A percentile compares a stretch with the other conserved stretches of the same genome.
These are phyloP conservation scores for Paraescarpia echinospica DNA, from an alignment of 1,140 invertebrate genomes.

Conservation along the genomic window DNA sequence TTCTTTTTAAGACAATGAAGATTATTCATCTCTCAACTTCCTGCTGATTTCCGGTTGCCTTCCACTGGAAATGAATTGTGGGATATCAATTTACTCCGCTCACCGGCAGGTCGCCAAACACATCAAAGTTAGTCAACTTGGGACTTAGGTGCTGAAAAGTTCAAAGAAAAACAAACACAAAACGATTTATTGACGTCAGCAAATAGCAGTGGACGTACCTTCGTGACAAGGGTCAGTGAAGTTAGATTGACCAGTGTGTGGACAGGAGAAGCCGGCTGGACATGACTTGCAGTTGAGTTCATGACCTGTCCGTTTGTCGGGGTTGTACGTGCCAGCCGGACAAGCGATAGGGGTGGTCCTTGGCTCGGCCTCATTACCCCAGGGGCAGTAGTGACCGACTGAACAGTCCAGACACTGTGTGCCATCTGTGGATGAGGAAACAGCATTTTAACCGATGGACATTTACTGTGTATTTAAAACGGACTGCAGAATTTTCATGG, in stretches of 20 bases:
- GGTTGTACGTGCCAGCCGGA: constrained; percentile 48
- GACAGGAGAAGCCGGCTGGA: constrained; percentile 44
- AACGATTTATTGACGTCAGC: neutral
- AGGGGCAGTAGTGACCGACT: constrained; percentile 49
- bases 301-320: constrained; percentile 40
- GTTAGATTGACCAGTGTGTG: constrained; percentile 40
- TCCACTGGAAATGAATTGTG: too few species aligned
- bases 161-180: neutral
- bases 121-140: too few species aligned
- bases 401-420: constrained; percentile 44
- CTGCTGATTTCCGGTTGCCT: too few species aligned
- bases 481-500: neutral
- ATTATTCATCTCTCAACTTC: too few species aligned
- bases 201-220: constrained; percentile 32
- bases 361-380: constrained; percentile 38
- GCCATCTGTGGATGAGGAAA: constrained; percentile 8
- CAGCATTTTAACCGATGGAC: neutral
- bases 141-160: too few species aligned
- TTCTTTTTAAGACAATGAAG: too few species aligned
- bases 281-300: constrained; percentile 49
- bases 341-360: constrained; percentile 41
- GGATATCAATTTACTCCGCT: too few species aligned
- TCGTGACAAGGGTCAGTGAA: constrained; percentile 42
- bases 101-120: too few species aligned
- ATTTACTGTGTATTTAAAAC: neutral